Evolutionary conservation across 2,888 invertebrate species (phyloP), one percentile per base, ranked within the genome.

Genomic region (Sipha maydis): DNA sequence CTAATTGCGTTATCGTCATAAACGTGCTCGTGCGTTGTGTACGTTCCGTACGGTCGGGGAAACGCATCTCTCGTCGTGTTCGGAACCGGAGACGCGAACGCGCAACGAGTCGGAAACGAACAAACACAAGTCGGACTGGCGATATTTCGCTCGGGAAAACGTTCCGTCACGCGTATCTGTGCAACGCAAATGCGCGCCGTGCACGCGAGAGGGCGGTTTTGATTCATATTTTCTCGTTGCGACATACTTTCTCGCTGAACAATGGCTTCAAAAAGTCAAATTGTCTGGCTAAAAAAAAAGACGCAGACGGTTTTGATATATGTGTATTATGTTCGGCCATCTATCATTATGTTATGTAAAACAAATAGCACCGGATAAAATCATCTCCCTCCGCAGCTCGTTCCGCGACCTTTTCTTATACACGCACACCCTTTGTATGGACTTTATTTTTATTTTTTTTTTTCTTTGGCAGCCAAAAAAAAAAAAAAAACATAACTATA

Each of bases 261-360:
- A 73, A 83, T 56, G 73, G 31, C 34, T 73, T 31, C 31, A 8
- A 34, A 83, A 83, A 73, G 54, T 83, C 54, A 83, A 73, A 83
- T 73, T 31, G 83, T 83, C 69, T 48, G 48, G 48, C 48, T 28
- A 25, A 34, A 34, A 34, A 34, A 34, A 34, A 34, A 54, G 73
- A 76, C 38, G 38, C 76, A 25, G 28, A 25, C 48, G 75, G 61
- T 69, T 84, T 84, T 84, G 84, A 84, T 77, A 56, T 77, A 77
- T 84, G 75, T 67, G 76, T 28, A 41, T 84, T 67, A 77, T 31
- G 77, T 85, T 67, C 77, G 69, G 85, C 69, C 77, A 85, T 85
- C 67, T 77, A 85, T 77, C 85, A 85, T 77, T 41, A 85, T 31
- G 69, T 85, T 85, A 85, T 85, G 85, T 77, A 85, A 78, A 85